A percentile compares a stretch with the other conserved stretches of the same genome.
These are phyloP conservation scores for Tiliacea citrago DNA, from an alignment of 2,888 invertebrate species.

Conservation along the genomic window DNA sequence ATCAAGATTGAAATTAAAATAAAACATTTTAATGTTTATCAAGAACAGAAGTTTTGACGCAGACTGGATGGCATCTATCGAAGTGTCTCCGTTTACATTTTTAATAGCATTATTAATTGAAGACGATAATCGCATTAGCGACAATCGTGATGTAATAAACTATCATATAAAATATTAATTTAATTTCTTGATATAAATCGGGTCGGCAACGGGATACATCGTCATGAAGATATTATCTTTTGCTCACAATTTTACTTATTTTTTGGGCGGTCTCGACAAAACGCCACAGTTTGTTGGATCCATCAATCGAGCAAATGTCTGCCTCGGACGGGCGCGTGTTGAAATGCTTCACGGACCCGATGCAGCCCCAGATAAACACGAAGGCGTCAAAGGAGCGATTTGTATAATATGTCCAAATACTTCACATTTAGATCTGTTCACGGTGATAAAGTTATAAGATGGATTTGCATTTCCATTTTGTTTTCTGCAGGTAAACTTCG, in stretches of 20 bases:
- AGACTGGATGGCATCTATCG: constrained; percentile 44
- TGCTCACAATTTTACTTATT: constrained; percentile 67
- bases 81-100: constrained; percentile 63
- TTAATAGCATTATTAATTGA: constrained; percentile 57
- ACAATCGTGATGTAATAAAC: constrained; percentile 45
- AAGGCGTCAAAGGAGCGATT: constrained; percentile 85
- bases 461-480: constrained; percentile 69
- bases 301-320: constrained; percentile 72
- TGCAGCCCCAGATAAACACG: constrained; percentile 76
- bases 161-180: constrained; percentile 54
- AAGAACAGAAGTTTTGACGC: constrained; percentile 39
- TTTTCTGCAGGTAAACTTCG: constrained; percentile 46
- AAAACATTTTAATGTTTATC: constrained; percentile 36
- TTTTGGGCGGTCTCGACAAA: constrained; percentile 70
- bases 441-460: constrained; percentile 75
- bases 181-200: constrained; percentile 51
- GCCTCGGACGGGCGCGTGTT: constrained; percentile 69
- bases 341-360: constrained; percentile 76
- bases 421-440: constrained; percentile 77
- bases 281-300: constrained; percentile 67
- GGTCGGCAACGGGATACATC: constrained; percentile 58
- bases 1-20: constrained; percentile 57
- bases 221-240: constrained; percentile 71
- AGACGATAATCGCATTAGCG: constrained; percentile 46
- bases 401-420: constrained; percentile 83